Conservation (phyloP, 2,797 vertebrate genomes). For the Eutrigla gurnardus region DNA sequence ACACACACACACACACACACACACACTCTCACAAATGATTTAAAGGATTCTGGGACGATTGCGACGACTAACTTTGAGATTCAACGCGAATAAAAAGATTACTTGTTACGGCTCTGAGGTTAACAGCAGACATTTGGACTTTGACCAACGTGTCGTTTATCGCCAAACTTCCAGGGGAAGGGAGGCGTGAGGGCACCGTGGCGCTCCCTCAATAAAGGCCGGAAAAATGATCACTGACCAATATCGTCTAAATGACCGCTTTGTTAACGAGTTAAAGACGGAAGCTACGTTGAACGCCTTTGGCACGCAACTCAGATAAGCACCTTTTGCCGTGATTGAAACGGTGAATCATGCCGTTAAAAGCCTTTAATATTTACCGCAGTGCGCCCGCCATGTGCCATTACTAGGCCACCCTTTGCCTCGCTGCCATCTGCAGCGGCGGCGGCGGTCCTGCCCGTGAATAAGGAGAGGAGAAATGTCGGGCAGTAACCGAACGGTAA, state of each 20-base stretch:
- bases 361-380: conserved; percentile 63
- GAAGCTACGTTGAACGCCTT: conserved; percentile 65
- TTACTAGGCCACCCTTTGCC: conserved; percentile 53
- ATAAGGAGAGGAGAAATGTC: conserved; percentile 58
- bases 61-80: conserved; percentile 46
- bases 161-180: conserved; percentile 7
- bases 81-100: background rate
- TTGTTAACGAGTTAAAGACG: conserved; percentile 59
- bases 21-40: conserved; percentile 40
- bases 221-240: conserved; percentile 4
- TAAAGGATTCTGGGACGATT: conserved; percentile 52
- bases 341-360: conserved; percentile 75
- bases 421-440: conserved; percentile 37
- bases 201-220: conserved; percentile 17
- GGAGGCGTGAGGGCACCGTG: background rate
- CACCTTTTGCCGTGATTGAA: conserved; percentile 83
- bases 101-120: background rate
- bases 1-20: conserved; percentile 32
- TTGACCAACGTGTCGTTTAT: conserved; percentile 35
- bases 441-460: conserved; percentile 30
- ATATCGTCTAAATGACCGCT: background rate
- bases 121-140: conserved; percentile 9
- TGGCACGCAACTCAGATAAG: conserved; percentile 84
- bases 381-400: conserved; percentile 56
- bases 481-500: conserved; percentile 62